A percentile compares a stretch with the other conserved stretches of the same genome.
Evolutionary conservation across 2,888 invertebrate species (phyloP).

Genomic region (Drosophila anomelani): DNA sequence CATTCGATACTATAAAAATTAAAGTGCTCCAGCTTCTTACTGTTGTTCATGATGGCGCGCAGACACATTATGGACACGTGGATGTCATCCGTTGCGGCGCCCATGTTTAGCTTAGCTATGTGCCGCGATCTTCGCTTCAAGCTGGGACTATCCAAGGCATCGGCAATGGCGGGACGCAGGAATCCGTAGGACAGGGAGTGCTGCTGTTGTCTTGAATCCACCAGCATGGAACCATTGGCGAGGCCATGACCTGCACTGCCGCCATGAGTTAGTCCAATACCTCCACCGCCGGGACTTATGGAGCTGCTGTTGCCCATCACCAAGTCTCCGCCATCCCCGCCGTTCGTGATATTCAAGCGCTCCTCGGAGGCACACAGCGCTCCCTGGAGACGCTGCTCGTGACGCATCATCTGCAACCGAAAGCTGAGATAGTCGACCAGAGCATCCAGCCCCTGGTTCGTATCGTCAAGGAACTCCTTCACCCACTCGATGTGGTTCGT

Average conservation of each 20-base stretch:
- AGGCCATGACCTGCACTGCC: conserved; percentile 44
- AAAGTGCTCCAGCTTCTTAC: not conserved
- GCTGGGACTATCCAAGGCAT: conserved; percentile 89
- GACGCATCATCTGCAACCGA: conserved; percentile 96
- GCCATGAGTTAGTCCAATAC: conserved; percentile 51
- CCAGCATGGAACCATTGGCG: conserved; percentile 63
- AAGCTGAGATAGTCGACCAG: conserved; percentile 98
- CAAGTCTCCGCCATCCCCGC: conserved; percentile 55
- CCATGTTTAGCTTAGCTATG: conserved; percentile 96
- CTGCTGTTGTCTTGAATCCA: conserved; percentile 67
- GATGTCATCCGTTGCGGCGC: conserved; percentile 98
- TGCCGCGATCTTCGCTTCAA: conserved; percentile 92
- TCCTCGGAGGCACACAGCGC: conserved; percentile 91
- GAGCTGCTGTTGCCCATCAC: conserved; percentile 84
- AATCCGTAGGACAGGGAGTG: conserved; percentile 79
- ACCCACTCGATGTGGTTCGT: conserved; percentile 99
- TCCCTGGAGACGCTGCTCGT: conserved; percentile 93
- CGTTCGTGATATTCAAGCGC: conserved; percentile 86
- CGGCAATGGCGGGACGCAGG: conserved; percentile 86
- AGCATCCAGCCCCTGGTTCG: conserved; percentile 97
- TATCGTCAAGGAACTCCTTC: conserved; percentile 97
- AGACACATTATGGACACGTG: conserved; percentile 99
- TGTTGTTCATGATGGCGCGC: conserved; percentile 99
- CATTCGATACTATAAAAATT: not conserved
- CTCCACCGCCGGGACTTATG: conserved; percentile 75